Base-by-base conservation (phyloP, 2,113 vertebrate genomes). In the Cololabis saira region DNA sequence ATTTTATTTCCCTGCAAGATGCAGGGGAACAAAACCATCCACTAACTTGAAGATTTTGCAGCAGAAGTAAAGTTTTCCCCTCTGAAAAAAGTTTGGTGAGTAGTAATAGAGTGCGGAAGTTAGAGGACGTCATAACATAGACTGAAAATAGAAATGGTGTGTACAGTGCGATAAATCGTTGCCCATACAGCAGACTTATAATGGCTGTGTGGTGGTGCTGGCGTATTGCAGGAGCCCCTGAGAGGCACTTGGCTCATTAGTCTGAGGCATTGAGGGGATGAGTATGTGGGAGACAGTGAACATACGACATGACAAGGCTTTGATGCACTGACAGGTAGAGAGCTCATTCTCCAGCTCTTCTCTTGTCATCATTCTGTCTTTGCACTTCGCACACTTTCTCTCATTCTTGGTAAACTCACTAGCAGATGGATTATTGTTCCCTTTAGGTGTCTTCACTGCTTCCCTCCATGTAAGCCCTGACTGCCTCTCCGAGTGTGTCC, bases 211-310 rank as follows among this genome's bases (percentile, higher is more conserved):
- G 73, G 83, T 64, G 59, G 80, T 68, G 70, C 61, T 55, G 69
- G 42, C 65, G 68, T 57, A 19, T 68, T 45, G 75, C 56, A 1
- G 18, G 54, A 81, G 67, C 79, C 72, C 83, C 76, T 61, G 80
- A 84, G 73, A 81, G 67, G 71, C 81, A 77, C 79, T 85, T 84
- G 89, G 77, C 89, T 94, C 91, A 92, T 93, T 92, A 91, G 81
- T 86, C 74, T 77, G 78, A 87, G 65, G 74, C 67, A 87, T 76
- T 76, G 83, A 81, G 61, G 60, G 76, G 78, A 88, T 71, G 81
- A 90, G 81, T 83, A 71, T 68, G 84, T 73, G 76, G 66, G 78
- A 84, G 79, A 59, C 19, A 72, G 75, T 76, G 75, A 67, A 60
- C 67, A 71, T 78, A 41, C 61, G 82, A 85, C 84, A 84, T 19